Percentiles rank a stretch among this genome's conserved stretches.
Conservation (phyloP, 2,797 vertebrate genomes). For the Tapera naevia region DNA sequence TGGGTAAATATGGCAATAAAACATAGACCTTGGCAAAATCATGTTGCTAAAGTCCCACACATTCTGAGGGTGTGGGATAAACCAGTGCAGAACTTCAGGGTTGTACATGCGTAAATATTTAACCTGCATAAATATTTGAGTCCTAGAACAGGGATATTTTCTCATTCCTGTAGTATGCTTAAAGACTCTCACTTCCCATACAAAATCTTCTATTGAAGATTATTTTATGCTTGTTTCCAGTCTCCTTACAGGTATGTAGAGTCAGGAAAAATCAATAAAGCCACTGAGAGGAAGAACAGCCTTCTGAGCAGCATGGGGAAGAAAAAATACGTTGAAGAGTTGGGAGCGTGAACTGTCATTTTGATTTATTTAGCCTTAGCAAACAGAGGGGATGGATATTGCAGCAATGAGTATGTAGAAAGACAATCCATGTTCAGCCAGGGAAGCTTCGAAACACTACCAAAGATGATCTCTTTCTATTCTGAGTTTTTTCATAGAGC, state of each 20-base stretch:
- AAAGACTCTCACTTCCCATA: conserved; percentile 9
- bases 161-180: conserved; percentile 7
- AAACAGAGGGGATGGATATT: conserved; percentile 6
- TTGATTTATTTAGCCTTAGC: conserved; percentile 16
- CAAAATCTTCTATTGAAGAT: conserved; percentile 19
- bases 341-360: conserved; percentile 24
- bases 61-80: neutral
- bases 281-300: neutral
- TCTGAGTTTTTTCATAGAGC: neutral
- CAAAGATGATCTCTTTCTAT: neutral
- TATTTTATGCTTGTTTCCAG: conserved; percentile 26
- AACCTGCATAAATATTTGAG: conserved; percentile 40
- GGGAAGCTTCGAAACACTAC: neutral
- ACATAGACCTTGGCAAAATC: neutral
- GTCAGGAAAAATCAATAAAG: conserved; percentile 26
- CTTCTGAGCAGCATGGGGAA: neutral
- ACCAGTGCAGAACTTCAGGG: neutral
- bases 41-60: neutral
- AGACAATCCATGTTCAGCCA: neutral
- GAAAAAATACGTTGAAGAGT: conserved; percentile 6
- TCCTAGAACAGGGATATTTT: neutral
- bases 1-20: neutral
- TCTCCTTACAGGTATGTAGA: conserved; percentile 27
- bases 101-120: neutral
- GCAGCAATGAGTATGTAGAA: neutral